These are phyloP conservation scores for Siphonodentalium dalli DNA, from an alignment of 2,888 invertebrate genomes.

Conservation along the genomic window DNA sequence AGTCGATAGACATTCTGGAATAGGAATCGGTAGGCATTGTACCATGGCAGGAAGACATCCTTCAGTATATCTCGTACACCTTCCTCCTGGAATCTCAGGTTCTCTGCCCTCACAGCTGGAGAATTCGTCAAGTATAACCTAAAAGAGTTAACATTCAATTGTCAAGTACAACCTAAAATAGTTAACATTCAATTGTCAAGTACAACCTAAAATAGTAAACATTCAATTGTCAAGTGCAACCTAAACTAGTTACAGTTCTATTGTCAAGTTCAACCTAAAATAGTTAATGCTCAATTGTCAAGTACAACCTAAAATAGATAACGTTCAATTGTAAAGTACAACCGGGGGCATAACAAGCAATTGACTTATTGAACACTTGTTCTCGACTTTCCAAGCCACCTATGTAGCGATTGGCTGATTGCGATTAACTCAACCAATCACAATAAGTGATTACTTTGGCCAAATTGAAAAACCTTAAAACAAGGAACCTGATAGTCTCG, in stretches of 20 bases:
- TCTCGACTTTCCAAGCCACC: too few species aligned
- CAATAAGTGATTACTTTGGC: too few species aligned
- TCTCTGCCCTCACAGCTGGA: slow-evolving; percentile 96
- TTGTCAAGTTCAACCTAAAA: not conserved
- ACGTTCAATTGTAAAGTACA: not conserved
- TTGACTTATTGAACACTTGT: too few species aligned
- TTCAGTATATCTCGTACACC: slow-evolving; percentile 96
- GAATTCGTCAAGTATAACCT: slow-evolving; percentile 93
- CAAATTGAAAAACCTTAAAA: too few species aligned
- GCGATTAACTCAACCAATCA: too few species aligned
- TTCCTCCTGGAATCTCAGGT: slow-evolving; percentile 94
- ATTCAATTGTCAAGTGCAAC: slow-evolving; percentile 82
- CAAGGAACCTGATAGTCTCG: too few species aligned
- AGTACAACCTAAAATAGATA: not conserved
- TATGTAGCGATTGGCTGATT: too few species aligned
- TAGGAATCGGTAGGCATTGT: slow-evolving; percentile 79
- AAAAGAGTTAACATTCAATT: slow-evolving; percentile 62
- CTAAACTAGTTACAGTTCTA: slow-evolving; percentile 38
- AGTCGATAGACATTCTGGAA: slow-evolving; percentile 90
- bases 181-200: slow-evolving; percentile 73
- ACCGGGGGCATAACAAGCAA: too few species aligned
- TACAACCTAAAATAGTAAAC: slow-evolving; percentile 72
- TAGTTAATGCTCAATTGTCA: too few species aligned
- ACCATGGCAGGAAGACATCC: slow-evolving; percentile 97
- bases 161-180: slow-evolving; percentile 80